Conservation (phyloP, 2,797 vertebrate species). For the Lepidocolaptes lacrymiger region DNA sequence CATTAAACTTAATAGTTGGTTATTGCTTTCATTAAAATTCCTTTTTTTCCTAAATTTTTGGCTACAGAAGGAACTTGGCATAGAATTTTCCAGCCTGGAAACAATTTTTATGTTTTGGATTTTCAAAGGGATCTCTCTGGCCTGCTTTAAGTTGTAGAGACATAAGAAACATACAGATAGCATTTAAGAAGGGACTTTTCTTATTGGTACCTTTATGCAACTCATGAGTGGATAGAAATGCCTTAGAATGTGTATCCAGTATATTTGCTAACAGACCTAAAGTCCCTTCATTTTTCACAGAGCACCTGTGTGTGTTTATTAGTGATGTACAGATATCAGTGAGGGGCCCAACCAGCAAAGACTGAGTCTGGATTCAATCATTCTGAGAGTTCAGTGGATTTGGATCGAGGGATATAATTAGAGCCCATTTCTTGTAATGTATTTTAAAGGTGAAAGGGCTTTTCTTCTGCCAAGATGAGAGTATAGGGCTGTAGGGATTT, state of each 20-base stretch:
- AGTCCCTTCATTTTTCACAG: not conserved
- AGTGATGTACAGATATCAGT: not conserved
- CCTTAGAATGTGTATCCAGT: not conserved
- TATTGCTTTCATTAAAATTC: not conserved
- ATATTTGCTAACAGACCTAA: not conserved
- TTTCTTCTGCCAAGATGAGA: constrained; percentile 50
- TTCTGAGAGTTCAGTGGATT: not conserved
- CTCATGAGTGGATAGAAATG: not conserved
- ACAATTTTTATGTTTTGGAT: constrained; percentile 19
- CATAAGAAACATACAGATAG: not conserved
- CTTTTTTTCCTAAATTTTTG: not conserved
- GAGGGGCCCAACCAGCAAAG: not conserved
- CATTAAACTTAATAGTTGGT: not conserved
- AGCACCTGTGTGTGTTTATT: constrained; percentile 18
- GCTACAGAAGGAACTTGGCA: not conserved
- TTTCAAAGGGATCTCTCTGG: constrained; percentile 16
- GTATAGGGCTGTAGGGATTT: constrained; percentile 33
- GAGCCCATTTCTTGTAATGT: constrained; percentile 24
- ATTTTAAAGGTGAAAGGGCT: constrained; percentile 56
- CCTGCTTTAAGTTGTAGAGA: constrained; percentile 4
- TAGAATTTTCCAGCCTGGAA: constrained; percentile 31
- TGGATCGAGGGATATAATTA: constrained; percentile 7
- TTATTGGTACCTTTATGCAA: not conserved
- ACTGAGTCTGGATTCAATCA: constrained; percentile 45
- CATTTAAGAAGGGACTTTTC: not conserved